phyloP scores from a whole-genome alignment of 2,113 vertebrate species.

The Chrysemys picta region DNA sequence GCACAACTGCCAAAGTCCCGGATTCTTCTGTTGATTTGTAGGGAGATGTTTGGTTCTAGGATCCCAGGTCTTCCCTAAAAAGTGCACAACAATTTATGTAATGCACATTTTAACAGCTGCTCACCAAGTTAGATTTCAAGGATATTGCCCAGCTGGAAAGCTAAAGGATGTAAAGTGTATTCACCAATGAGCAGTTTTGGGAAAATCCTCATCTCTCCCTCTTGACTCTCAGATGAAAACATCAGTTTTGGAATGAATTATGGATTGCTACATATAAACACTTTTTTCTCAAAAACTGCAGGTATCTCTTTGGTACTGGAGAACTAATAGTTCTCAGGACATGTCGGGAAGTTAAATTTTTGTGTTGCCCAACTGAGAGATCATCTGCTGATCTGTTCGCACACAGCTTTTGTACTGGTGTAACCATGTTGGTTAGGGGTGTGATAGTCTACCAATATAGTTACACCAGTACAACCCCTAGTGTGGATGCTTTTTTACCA shows the following conservation, averaged over 20 bases:
- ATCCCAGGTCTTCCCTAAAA: neutral
- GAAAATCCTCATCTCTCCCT: neutral
- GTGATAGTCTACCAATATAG: neutral
- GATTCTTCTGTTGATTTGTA: neutral
- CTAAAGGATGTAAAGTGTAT: neutral
- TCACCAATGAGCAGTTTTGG: neutral
- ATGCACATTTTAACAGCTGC: neutral
- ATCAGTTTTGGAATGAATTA: neutral
- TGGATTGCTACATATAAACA: neutral
- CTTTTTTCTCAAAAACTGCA: neutral
- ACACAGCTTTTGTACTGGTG: neutral
- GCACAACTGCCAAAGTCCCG: neutral
- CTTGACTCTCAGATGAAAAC: neutral
- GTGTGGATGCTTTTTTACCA: neutral
- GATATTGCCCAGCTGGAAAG: neutral
- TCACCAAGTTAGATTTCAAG: slow-evolving; percentile 9
- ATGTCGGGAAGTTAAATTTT: neutral
- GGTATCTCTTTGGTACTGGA: neutral
- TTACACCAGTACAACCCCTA: neutral
- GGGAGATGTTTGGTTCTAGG: neutral
- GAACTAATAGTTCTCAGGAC: neutral
- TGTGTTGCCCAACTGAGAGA: rapidly evolving
- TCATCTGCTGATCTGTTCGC: neutral
- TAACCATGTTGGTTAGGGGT: neutral
- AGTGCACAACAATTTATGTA: neutral